Conservation (phyloP, 2,113 vertebrate species). For the Seriola rivoliana region DNA sequence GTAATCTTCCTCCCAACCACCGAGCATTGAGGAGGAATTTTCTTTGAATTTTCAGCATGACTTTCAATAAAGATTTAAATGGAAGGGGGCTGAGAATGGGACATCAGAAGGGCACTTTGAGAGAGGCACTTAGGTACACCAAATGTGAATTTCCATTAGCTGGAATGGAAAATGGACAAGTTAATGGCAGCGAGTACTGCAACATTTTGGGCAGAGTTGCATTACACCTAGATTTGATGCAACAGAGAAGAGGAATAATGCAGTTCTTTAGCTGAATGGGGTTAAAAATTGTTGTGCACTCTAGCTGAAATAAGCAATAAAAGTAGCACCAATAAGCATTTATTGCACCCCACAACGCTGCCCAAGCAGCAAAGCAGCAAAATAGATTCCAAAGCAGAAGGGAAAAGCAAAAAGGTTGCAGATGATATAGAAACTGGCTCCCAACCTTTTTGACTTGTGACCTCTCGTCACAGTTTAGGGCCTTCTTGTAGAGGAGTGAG, state of each 20-base stretch:
- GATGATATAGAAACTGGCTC: neutral
- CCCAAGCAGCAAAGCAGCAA: constrained; percentile 24
- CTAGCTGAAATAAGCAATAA: constrained; percentile 53
- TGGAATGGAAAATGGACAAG: constrained; percentile 35
- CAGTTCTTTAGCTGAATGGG: constrained; percentile 31
- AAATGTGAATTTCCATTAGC: constrained; percentile 70
- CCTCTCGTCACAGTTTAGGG: neutral
- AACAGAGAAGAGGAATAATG: constrained; percentile 43
- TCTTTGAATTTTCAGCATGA: constrained; percentile 45
- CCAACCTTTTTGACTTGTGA: neutral
- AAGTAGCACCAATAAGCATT: constrained; percentile 35
- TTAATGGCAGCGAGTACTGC: constrained; percentile 45
- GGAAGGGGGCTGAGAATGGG: constrained; percentile 17
- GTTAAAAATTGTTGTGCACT: constrained; percentile 34
- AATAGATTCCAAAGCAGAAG: neutral
- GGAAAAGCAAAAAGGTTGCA: neutral
- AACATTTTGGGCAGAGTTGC: constrained; percentile 34
- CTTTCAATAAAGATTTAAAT: constrained; percentile 62
- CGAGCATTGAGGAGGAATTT: constrained; percentile 29
- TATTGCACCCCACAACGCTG: constrained; percentile 25
- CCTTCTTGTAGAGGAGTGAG: neutral
- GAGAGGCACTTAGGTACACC: constrained; percentile 52
- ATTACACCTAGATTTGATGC: constrained; percentile 33
- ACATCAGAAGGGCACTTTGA: constrained; percentile 47
- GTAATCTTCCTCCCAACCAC: constrained; percentile 40